Evolutionary conservation across 2,888 invertebrate species (phyloP).

Genomic region (Pyrrhosoma nymphula): DNA sequence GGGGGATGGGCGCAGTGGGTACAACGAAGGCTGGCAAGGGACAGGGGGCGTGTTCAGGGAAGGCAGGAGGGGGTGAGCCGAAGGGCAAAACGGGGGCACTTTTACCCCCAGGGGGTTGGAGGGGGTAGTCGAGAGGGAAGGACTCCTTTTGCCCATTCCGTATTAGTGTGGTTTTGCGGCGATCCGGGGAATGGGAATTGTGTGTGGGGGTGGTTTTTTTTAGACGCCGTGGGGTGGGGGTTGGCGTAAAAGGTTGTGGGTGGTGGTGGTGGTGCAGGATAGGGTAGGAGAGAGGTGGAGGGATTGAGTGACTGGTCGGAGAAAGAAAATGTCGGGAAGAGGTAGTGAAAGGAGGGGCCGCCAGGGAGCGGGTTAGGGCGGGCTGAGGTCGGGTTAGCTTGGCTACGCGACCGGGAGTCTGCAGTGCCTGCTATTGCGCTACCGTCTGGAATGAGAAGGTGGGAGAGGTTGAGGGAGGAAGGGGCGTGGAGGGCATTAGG

Average conservation of each 20-base stretch:
- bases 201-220: not conserved
- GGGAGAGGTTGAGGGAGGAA: not conserved
- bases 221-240: not conserved
- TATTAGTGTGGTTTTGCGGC: slow-evolving; percentile 50
- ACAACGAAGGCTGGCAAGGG: not conserved
- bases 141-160: slow-evolving; percentile 10
- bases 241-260: not conserved
- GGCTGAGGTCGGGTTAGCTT: not conserved
- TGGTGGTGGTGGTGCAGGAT: not conserved
- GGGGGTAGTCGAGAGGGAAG: not conserved
- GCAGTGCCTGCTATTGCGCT: slow-evolving; percentile 22
- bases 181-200: not conserved
- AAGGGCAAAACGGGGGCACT: slow-evolving; percentile 44
- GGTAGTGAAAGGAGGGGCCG: not conserved
- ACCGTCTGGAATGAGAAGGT: not conserved
- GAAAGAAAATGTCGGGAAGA: not conserved
- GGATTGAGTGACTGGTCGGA: not conserved
- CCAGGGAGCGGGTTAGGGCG: not conserved
- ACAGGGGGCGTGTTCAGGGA: not conserved
- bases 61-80: not conserved
- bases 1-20: not conserved
- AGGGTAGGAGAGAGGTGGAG: not conserved
- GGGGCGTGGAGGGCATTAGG: not conserved
- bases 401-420: slow-evolving; percentile 39
- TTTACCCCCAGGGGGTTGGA: not conserved